Percentiles rank a stretch among this genome's conserved stretches.
phyloP scores from a whole-genome alignment of 2,888 invertebrate genomes.

The Orthonevra nobilis region DNA sequence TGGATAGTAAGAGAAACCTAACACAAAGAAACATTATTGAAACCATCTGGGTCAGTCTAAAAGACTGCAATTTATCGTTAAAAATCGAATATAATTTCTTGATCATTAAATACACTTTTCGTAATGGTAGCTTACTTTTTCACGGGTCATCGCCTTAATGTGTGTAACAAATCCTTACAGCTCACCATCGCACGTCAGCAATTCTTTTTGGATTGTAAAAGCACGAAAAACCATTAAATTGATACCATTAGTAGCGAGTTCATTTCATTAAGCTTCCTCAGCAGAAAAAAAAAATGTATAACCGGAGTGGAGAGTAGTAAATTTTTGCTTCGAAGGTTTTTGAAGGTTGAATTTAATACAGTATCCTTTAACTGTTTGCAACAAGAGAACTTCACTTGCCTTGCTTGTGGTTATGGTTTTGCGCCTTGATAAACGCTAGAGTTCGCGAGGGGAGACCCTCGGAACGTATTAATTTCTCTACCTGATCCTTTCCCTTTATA shows the following conservation, averaged over 20 bases:
- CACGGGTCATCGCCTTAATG: slow-evolving; percentile 29
- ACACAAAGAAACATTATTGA: too few species aligned
- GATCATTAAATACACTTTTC: slow-evolving; percentile 23
- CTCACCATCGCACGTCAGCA: slow-evolving; percentile 23
- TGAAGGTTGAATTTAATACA: slow-evolving; percentile 34
- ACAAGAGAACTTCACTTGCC: slow-evolving; percentile 5
- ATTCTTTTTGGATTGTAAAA: slow-evolving; percentile 1
- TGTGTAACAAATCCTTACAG: slow-evolving; percentile 32
- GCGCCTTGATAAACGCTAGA: slow-evolving; percentile 44
- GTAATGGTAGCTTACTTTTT: slow-evolving; percentile 12
- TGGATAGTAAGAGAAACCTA: too few species aligned
- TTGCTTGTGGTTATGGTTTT: slow-evolving; percentile 41
- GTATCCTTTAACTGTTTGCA: slow-evolving; percentile 45
- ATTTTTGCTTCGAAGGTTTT: too few species aligned
- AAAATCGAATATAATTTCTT: too few species aligned
- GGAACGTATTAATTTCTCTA: slow-evolving; percentile 35
- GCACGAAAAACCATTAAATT: slow-evolving; percentile 28
- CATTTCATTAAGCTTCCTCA: slow-evolving; percentile 44
- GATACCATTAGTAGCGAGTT: slow-evolving; percentile 42
- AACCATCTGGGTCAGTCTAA: too few species aligned
- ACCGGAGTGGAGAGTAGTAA: too few species aligned
- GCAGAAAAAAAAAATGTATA: slow-evolving; percentile 44
- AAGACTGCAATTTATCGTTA: too few species aligned
- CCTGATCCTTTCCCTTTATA: slow-evolving; percentile 26
- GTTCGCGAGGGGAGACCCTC: slow-evolving; percentile 28